Conservation (phyloP, 2,797 vertebrate species). For the Xiphorhynchus erythropygius region DNA sequence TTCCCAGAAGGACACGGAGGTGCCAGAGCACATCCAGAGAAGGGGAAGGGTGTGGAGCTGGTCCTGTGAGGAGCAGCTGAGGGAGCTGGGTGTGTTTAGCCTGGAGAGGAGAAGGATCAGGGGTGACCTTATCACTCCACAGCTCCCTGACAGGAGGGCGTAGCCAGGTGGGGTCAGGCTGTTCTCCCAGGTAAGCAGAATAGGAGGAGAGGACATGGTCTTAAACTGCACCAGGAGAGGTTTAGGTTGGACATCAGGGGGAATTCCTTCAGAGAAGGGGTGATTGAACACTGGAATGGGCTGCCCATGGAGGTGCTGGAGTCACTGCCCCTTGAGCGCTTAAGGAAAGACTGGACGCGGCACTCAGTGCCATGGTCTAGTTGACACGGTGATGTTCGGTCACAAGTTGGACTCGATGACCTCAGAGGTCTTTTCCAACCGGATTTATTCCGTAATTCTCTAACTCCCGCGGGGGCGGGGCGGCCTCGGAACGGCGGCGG, state of each 20-base stretch:
- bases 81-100: too few relatives aligned
- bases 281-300: not conserved
- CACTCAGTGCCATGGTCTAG: not conserved
- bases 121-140: not conserved
- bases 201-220: not conserved
- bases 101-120: not conserved
- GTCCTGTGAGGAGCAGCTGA: not conserved
- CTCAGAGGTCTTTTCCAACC: not conserved
- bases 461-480: not conserved
- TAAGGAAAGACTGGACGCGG: not conserved
- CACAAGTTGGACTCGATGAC: not conserved
- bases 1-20: not conserved
- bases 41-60: not conserved
- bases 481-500: not conserved
- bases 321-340: accelerated
- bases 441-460: too few relatives aligned
- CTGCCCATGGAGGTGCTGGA: too few relatives aligned
- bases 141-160: accelerated
- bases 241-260: not conserved
- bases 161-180: not conserved
- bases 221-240: not conserved
- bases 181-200: not conserved
- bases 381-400: not conserved
- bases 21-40: not conserved
- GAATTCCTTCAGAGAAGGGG: not conserved